These are phyloP conservation scores for Plodia interpunctella DNA, from an alignment of 1,140 invertebrate genomes.

Conservation along the genomic window DNA sequence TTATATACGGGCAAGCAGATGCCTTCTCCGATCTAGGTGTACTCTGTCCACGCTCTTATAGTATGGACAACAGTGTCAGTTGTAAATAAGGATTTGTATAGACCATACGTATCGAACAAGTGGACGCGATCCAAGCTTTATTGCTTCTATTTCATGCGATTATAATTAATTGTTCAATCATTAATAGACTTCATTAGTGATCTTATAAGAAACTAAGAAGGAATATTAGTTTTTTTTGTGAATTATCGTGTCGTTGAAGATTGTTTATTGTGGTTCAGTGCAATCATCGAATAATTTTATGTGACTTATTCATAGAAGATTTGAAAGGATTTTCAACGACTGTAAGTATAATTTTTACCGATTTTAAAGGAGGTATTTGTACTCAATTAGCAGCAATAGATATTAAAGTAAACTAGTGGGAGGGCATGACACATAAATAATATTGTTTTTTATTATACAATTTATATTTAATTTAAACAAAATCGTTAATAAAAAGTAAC, in stretches of 20 bases:
- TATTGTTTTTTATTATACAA: no score
- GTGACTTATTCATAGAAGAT: constrained; percentile 36
- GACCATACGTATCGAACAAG: constrained; percentile 69
- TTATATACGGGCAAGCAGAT: constrained; percentile 53
- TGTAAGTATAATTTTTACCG: constrained; percentile 41
- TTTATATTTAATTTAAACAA: no score
- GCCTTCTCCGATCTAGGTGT: constrained; percentile 60
- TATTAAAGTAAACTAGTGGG: no score
- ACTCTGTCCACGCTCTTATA: constrained; percentile 56
- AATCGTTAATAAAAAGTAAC: no score
- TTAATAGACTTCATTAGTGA: constrained; percentile 32
- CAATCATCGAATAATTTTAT: constrained; percentile 31
- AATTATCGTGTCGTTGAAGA: constrained; percentile 51
- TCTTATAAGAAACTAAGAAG: constrained; percentile 60
- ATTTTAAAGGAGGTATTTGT: neutral
- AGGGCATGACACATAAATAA: no score
- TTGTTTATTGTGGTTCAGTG: constrained; percentile 55
- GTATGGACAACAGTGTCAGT: constrained; percentile 72
- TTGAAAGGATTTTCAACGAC: constrained; percentile 51
- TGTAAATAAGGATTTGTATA: constrained; percentile 77
- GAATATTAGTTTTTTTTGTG: constrained; percentile 41
- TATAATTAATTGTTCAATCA: neutral
- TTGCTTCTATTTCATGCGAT: constrained; percentile 27
- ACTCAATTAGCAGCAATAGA: no score
- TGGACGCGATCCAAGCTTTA: constrained; percentile 48